phyloP scores from a whole-genome alignment of 2,113 vertebrate species.

The Canis aureus region DNA sequence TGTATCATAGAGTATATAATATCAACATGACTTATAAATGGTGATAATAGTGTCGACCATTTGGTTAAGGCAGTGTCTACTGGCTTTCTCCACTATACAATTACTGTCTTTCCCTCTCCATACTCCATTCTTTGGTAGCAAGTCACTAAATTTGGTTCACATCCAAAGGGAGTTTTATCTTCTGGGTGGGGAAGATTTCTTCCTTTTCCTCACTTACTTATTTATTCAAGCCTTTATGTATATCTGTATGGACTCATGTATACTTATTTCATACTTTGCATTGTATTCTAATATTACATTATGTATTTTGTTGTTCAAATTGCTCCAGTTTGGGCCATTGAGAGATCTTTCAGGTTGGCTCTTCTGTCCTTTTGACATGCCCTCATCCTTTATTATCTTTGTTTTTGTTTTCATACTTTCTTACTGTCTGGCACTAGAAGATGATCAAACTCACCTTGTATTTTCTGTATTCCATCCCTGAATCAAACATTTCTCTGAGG shows the following conservation, averaged over 20 bases:
- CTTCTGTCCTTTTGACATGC: neutral
- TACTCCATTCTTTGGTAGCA: neutral
- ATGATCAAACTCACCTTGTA: neutral
- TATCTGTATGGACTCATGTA: neutral
- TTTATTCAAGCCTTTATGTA: neutral
- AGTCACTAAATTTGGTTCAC: neutral
- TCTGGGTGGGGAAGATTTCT: neutral
- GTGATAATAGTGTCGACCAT: neutral
- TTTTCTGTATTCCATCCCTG: neutral
- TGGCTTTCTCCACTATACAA: neutral
- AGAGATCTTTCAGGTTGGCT: neutral
- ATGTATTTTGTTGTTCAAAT: neutral
- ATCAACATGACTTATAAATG: neutral
- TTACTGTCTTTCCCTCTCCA: neutral
- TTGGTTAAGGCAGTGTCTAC: neutral
- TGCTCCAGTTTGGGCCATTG: neutral
- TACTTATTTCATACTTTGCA: neutral
- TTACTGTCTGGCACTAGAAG: neutral
- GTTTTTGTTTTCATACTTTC: neutral
- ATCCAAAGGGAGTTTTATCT: neutral
- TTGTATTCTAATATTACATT: neutral
- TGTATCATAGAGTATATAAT: neutral
- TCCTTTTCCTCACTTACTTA: neutral
- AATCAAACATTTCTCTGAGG: neutral
- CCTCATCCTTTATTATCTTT: neutral